A percentile compares a stretch with the other conserved stretches of the same genome.
Conservation (phyloP, 2,888 invertebrate genomes). For the Meganola albula region DNA sequence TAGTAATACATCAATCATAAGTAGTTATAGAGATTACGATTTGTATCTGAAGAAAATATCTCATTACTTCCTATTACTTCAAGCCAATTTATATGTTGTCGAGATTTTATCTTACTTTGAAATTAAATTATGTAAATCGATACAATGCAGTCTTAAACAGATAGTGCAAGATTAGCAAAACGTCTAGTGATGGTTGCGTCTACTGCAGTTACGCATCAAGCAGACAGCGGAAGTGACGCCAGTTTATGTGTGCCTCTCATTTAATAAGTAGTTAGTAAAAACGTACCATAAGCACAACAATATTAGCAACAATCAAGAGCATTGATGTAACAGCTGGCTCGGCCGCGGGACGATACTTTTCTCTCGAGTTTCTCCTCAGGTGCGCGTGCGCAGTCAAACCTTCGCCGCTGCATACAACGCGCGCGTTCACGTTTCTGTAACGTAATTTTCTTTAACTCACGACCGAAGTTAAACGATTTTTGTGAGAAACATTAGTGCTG, state of each 20-base stretch:
- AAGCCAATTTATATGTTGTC: no score
- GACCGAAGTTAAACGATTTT: constrained; percentile 30
- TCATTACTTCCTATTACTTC: no score
- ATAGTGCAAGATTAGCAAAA: no score
- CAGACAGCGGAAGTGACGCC: constrained; percentile 48
- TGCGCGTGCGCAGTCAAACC: constrained; percentile 53
- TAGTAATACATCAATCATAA: no score
- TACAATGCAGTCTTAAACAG: no score
- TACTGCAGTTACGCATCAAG: constrained; percentile 23
- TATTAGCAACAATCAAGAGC: constrained; percentile 43
- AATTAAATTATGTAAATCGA: no score
- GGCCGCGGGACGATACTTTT: constrained; percentile 58
- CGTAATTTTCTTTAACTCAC: constrained; percentile 18
- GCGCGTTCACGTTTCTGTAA: constrained; percentile 33
- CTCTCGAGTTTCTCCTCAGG: constrained; percentile 67
- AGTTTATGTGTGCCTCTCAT: constrained; percentile 33
- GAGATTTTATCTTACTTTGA: no score
- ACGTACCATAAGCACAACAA: constrained; percentile 38
- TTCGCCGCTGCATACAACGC: constrained; percentile 47
- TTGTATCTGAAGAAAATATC: no score
- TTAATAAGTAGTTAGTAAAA: constrained; percentile 42
- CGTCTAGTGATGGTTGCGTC: background rate
- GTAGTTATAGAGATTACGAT: no score
- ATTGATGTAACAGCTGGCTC: constrained; percentile 63
- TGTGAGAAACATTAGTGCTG: constrained; percentile 33